phyloP scores from a whole-genome alignment of 37 sponge, comb jelly and placozoan genomes.

The Geodia barretti region DNA sequence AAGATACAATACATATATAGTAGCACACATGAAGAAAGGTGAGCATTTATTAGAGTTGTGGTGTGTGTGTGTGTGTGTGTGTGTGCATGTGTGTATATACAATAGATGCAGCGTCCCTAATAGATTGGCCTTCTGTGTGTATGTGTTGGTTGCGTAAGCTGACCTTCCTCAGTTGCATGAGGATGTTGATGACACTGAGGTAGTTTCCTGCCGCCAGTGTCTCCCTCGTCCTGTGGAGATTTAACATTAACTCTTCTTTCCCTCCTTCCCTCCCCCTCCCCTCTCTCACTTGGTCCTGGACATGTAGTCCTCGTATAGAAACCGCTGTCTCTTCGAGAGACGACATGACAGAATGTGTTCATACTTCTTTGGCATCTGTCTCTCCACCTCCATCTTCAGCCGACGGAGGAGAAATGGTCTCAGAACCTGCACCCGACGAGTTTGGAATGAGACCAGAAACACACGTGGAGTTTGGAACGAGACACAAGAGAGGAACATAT shows the following conservation, averaged over 20 bases:
- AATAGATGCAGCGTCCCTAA: too few relatives aligned
- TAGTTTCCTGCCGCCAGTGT: constrained; percentile 83
- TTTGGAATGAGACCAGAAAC: not conserved
- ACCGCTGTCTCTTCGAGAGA: constrained; percentile 95
- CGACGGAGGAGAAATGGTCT: constrained; percentile 96
- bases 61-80: not conserved
- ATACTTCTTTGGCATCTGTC: constrained; percentile 97
- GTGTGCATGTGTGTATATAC: too few relatives aligned
- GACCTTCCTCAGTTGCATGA: constrained; percentile 99
- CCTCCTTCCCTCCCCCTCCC: not conserved
- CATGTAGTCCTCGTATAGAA: constrained; percentile 98
- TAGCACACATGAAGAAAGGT: too few relatives aligned
- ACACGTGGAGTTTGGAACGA: not conserved
- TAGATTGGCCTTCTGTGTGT: too few relatives aligned
- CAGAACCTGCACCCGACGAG: constrained; percentile 65
- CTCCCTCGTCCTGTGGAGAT: constrained; percentile 73
- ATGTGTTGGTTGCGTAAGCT: too few relatives aligned
- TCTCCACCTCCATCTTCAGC: constrained; percentile 95
- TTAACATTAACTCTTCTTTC: not conserved
- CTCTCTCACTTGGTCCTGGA: constrained; percentile 74
- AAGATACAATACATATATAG: too few relatives aligned
- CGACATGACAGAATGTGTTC: constrained; percentile 91
- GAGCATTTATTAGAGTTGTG: too few relatives aligned
- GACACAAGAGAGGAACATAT: not conserved
- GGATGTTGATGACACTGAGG: constrained; percentile 97